A percentile compares a stretch with the other conserved stretches of the same genome.
These are phyloP conservation scores for Tenthredo distinguenda DNA, from an alignment of 2,888 invertebrate species.

Conservation along the genomic window DNA sequence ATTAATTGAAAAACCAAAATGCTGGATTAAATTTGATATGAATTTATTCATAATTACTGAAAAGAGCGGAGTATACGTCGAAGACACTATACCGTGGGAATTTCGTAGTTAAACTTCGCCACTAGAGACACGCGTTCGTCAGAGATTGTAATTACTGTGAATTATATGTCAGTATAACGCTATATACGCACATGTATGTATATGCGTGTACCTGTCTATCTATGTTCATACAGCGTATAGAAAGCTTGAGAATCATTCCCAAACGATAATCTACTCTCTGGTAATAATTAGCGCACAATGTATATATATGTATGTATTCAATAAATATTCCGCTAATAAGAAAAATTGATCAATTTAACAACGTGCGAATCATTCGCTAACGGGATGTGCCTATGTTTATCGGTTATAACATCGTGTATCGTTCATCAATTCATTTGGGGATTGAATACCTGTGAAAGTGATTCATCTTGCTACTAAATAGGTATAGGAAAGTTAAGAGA, in stretches of 20 bases:
- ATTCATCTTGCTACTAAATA: background rate
- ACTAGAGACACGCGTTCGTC: slow-evolving; percentile 14
- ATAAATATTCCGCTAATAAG: background rate
- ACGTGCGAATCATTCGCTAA: background rate
- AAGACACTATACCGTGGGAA: slow-evolving; percentile 31
- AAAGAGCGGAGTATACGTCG: background rate
- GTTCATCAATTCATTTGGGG: background rate
- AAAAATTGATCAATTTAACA: background rate
- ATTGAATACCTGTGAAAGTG: background rate
- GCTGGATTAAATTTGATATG: background rate
- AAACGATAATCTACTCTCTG: background rate
- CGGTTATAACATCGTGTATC: background rate
- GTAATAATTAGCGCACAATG: background rate
- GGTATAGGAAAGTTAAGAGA: background rate
- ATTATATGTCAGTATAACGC: background rate
- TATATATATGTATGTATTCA: background rate
- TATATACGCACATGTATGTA: background rate
- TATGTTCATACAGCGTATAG: slow-evolving; percentile 11
- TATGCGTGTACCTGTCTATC: background rate
- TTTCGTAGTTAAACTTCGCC: background rate
- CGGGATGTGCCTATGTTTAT: background rate
- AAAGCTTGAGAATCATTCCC: slow-evolving; percentile 46
- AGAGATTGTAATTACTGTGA: slow-evolving; percentile 33
- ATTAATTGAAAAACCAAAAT: background rate
- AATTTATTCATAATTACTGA: background rate